Conservation (phyloP, 2,797 vertebrate species). For the Scolopax rusticola region DNA sequence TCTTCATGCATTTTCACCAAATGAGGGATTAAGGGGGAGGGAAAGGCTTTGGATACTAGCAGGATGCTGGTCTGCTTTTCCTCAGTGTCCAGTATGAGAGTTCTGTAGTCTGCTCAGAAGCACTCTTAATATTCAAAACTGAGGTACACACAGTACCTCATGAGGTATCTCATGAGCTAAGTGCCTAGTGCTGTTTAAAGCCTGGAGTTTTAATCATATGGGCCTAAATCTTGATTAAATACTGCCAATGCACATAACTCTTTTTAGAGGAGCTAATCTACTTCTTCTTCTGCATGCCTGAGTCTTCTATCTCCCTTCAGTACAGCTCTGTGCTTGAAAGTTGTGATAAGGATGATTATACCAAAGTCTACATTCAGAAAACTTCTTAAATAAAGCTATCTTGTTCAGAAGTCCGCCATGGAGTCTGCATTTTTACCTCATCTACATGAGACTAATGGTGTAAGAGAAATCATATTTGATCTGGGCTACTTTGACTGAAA, state of each 20-base stretch:
- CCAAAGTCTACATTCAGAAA: background rate
- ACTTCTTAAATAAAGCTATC: background rate
- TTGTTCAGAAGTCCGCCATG: background rate
- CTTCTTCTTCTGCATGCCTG: background rate
- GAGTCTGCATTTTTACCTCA: background rate
- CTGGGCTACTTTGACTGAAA: background rate
- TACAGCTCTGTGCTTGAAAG: background rate
- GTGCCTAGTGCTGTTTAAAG: background rate
- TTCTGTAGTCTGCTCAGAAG: background rate
- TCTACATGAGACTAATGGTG: background rate
- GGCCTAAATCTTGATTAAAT: background rate
- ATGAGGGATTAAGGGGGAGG: background rate
- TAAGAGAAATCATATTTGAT: background rate
- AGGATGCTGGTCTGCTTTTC: background rate
- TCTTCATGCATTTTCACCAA: background rate
- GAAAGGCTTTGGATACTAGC: background rate
- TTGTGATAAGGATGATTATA: background rate
- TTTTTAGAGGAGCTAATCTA: background rate
- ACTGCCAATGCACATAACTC: background rate
- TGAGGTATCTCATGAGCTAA: background rate
- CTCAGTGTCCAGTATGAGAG: background rate
- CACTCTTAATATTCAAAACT: background rate
- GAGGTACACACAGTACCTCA: accelerated
- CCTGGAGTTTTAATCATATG: background rate
- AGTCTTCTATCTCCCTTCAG: background rate